Base-by-base conservation (phyloP, 2,113 vertebrate genomes). In the Physeter macrocephalus region DNA sequence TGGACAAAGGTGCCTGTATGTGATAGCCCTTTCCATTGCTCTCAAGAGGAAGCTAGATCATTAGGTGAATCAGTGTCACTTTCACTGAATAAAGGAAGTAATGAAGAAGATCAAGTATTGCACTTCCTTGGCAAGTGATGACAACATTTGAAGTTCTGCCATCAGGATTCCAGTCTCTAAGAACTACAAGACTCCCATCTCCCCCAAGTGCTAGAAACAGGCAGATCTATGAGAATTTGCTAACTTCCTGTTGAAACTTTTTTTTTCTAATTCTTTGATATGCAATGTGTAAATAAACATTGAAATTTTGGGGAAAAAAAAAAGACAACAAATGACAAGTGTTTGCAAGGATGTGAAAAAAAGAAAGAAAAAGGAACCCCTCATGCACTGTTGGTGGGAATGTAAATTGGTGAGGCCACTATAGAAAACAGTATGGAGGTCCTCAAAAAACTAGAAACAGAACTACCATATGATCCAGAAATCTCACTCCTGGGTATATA, bases 1-100 rank as follows among this genome's bases (percentile, higher is more conserved):
- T 99, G 99, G 99, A 99, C 98, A 96, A 99, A 99, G 62, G 92
- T 99, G 52, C 98, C 99, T 4, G 98, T 99, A 59, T 98, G 92
- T 43, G 98, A 98, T 27, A 99, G 99, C 92, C 99, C 99, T 2
- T 99, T 99, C 93, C 98, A 97, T 90, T 99, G 99, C 98, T 99
- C 98, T n/a, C 98, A 98, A 59, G 99, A 99, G 52, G 99, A 99
- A 64, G 99, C 99, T 62, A 98, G 39, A 85, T 98, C 94, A 0
- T 98, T 99, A 20, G 99, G 99, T 36, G 97, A 99, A 20, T 98
- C 92, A 17, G 98, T 99, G 54, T 98, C 99, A 64, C 94, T 96
- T 1, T 97, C 94, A 72, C 90, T 93, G 69, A 97, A 94, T 29
- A 95, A 98, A 84, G 97, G 97, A 25, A 85, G 98, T 90, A 95